These are phyloP conservation scores for Rhynchonycteris naso DNA, from an alignment of 2,797 vertebrate genomes.

Conservation along the genomic window DNA sequence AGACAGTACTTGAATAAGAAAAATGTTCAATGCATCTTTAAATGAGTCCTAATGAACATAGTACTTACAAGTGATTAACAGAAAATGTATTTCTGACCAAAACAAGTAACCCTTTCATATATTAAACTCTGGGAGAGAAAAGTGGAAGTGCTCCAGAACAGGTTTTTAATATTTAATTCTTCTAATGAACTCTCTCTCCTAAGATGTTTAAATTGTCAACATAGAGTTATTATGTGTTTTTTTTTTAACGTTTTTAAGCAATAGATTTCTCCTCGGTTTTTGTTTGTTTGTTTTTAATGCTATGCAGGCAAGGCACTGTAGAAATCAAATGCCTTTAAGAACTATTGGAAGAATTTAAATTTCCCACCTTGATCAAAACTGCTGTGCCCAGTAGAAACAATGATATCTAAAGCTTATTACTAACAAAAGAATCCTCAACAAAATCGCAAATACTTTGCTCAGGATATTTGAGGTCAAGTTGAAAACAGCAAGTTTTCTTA, in stretches of 20 bases:
- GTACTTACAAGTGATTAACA: conserved; percentile 57
- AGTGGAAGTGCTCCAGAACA: conserved; percentile 46
- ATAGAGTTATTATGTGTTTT: conserved; percentile 37
- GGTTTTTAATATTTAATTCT: conserved; percentile 65
- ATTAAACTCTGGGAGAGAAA: conserved; percentile 71
- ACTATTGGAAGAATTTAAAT: conserved; percentile 65
- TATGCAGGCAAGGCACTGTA: conserved; percentile 64
- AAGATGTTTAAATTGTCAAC: conserved; percentile 42
- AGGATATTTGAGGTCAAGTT: conserved; percentile 9
- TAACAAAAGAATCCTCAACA: conserved; percentile 39
- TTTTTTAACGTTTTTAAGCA: conserved; percentile 62
- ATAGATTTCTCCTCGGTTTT: conserved; percentile 55
- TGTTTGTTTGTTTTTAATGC: conserved; percentile 36
- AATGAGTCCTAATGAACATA: conserved; percentile 58
- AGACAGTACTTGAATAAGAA: conserved; percentile 59
- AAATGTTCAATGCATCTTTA: conserved; percentile 63
- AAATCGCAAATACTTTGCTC: conserved; percentile 1
- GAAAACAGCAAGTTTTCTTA: conserved; percentile 63
- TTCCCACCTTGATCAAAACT: conserved; percentile 48
- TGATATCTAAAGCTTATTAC: background rate
- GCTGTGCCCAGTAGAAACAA: background rate
- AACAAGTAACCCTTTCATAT: conserved; percentile 50
- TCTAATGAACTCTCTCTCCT: conserved; percentile 28
- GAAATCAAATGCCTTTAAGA: conserved; percentile 37
- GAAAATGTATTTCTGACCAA: conserved; percentile 60